Base-by-base conservation (phyloP, 2,888 invertebrate species). In the Antheraea assamensis region DNA sequence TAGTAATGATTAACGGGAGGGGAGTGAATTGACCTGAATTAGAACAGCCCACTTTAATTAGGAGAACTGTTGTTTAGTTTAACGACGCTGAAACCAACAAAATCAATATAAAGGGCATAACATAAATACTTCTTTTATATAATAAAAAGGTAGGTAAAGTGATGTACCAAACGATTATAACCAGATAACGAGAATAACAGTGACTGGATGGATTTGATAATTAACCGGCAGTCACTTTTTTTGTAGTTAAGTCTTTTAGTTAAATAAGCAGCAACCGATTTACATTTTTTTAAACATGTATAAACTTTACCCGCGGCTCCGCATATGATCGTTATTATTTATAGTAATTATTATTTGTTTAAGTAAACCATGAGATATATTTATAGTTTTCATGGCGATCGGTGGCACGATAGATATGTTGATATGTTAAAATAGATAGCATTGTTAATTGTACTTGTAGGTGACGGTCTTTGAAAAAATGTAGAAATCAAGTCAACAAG, bases 21-120 rank as follows among this genome's bases (percentile, higher is more conserved):
- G 35, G 35, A 68, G 35, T 21, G 35, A 35, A 68, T 31, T 31
- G 68, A 3, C 35, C 35, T 68, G 35, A 68, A 68, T 68, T 68
- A 68, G 21, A n/a, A 21, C 35, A 35, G 13, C 68, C 31, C 35
- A 35, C 68, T 68, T 68, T 68, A 68, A 68, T 68, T 68, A 68
- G 35, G 35, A 68, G 31, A 68, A 68, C 35, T 68, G 68, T 35
- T 68, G 68, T 68, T 68, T 68, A 68, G 68, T 68, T 68, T 68
- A 68, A 21, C 35, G n/a, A 15, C 61, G 61, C 61, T 15, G 61
- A 17, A 5, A 64, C 17, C 27, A 27, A 17, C 61, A 30, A 64
- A 64, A 64, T 64, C 30, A 4, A 64, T 64, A 64, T 30, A 15
- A 64, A 17, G 15, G 15, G 17, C 61, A 30, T 64, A 61, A 27